These are phyloP conservation scores for Piliocolobus tephrosceles DNA, from an alignment of 2,113 vertebrate species.

Conservation along the genomic window DNA sequence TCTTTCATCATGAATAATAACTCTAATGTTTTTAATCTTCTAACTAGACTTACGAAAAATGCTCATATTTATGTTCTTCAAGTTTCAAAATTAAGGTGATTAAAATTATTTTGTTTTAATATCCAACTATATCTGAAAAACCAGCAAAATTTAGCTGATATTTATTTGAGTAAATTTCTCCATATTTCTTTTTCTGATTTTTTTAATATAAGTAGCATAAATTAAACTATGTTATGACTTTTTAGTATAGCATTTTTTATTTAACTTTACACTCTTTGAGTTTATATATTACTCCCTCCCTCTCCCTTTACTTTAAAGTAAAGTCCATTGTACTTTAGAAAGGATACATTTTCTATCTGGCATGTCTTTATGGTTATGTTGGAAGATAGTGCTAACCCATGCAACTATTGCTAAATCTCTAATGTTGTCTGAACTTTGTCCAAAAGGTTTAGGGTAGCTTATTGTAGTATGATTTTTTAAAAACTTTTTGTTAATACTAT, in stretches of 20 bases:
- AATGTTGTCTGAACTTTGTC: too few species aligned
- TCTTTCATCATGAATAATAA: not conserved
- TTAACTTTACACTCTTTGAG: too few species aligned
- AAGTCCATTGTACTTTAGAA: not conserved
- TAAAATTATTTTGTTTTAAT: not conserved
- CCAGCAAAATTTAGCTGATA: not conserved
- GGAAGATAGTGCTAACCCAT: not conserved
- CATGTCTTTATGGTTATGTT: not conserved
- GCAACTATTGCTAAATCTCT: not conserved
- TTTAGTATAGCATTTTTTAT: not conserved
- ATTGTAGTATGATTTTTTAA: not conserved
- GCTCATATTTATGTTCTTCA: not conserved
- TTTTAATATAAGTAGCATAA: not conserved
- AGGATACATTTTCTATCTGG: not conserved
- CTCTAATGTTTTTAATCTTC: not conserved
- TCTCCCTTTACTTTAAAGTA: too few species aligned
- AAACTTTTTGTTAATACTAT: not conserved
- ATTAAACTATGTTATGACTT: not conserved
- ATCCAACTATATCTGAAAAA: not conserved
- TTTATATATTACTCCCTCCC: not conserved
- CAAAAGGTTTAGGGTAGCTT: not conserved
- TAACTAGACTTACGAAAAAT: not conserved
- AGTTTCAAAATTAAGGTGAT: not conserved
- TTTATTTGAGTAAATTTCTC: not conserved
- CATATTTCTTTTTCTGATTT: not conserved